Base-by-base conservation (phyloP, 2,888 invertebrate species). In the Dicycla oo region DNA sequence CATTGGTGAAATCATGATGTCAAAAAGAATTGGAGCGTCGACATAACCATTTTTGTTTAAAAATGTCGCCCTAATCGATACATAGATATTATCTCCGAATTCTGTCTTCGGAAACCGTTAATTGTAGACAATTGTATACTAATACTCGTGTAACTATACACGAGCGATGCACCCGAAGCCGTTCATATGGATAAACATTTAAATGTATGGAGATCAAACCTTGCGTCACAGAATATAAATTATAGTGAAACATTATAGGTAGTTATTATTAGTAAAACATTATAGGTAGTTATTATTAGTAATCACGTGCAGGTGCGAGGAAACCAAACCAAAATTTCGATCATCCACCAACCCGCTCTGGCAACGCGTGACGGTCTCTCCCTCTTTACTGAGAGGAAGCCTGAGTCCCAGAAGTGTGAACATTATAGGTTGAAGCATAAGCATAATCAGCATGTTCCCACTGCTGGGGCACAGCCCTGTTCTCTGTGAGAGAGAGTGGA, bases 151-250 rank as follows among this genome's bases (percentile, higher is more conserved):
- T 77, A n/a, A n/a, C n/a, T n/a, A n/a, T 72, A 60, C 64, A 76
- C 62, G 65, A 74, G 66, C 69, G 60, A 47, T 79, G 84, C 71
- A 77, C 65, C 49, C 65, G 69, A 69, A 74, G 62, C 69, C 58
- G 70, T 63, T 74, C 65, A 58, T 61, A 79, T 71, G 78, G 73
- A 53, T 82, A 82, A 80, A 77, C 75, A 80, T 83, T 84, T 63
- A 80, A 80, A 75, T 84, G 77, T 82, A 79, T 74, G 69, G 73
- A 82, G 58, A 73, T 56, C 5, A 26, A 60, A 26, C 63, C 38
- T 18, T 30, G 20, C 45, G 1, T 30, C 51, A 62, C 26, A 6
- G 66, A 76, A 49, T 81, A 81, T 8, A 40, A 10, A 63, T n/a
- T 43, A 45, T 45, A 66, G 10, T 15, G 34, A n/a, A n/a, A n/a